Evolutionary conservation across 2,113 vertebrate genomes (phyloP), one percentile per base, ranked within the genome.

Genomic region (Pycnonotus jocosus): DNA sequence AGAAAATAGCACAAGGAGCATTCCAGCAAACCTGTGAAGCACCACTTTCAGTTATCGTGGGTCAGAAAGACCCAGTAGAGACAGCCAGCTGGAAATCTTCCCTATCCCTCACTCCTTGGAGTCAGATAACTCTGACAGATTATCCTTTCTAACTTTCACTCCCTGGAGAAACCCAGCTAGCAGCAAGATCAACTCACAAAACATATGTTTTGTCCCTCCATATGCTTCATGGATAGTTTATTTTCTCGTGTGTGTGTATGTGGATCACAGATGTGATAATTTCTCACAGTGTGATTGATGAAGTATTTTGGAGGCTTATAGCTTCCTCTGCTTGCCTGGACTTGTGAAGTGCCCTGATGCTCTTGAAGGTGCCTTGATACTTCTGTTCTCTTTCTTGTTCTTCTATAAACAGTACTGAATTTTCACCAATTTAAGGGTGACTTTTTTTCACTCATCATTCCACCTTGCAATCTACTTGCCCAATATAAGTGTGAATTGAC

Each of bases 11-110:
- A 69, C 0, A 2, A 54, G 54, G 19, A 71, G 7, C 65, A 15
- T 81, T 73, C 65, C 72, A 84, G 81, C 40, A 81, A 66, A 86
- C 37, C 57, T 8, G 0, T 79, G 51, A 91, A 85, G 51, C 23
- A 5, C 35, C 38, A 15, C n/a, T 24, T 45, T 27, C 13, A 15
- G 45, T 15, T 54, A 24, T 44, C 5, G 2, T 42, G 48, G 73
- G 60, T 96, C 40, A 31, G 65, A 66, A 54, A 45, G 40, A 47
- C 27, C 19, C 2, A 2, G 7, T 9, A 37, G 53, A 79, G 37
- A 74, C 15, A 86, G 66, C 47, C 74, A 85, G 54, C 68, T 90
- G 95, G 91, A 94, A 92, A 54, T 48, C 65, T 90, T 92, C 72
- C 40, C n/a, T 80, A 9, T 62, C 0, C 0, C 56, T 86, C 20